A percentile compares a stretch with the other conserved stretches of the same genome.
Evolutionary conservation across 2,797 vertebrate species (phyloP).

Genomic region (Clamator glandarius): DNA sequence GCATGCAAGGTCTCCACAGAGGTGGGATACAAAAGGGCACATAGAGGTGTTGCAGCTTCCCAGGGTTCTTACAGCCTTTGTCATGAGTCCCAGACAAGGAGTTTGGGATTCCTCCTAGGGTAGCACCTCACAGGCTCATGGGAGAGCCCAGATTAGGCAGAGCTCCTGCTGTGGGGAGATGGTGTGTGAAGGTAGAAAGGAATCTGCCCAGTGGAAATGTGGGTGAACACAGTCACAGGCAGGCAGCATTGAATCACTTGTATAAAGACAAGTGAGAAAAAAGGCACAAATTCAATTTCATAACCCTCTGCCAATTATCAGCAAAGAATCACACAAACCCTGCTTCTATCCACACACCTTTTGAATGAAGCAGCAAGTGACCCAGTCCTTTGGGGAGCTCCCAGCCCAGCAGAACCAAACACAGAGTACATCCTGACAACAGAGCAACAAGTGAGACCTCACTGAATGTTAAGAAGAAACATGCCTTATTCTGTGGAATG

Average conservation of each 20-base stretch:
- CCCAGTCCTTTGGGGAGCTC: neutral
- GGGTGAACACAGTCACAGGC: neutral
- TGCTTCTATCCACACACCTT: neutral
- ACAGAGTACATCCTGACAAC: too few relatives aligned
- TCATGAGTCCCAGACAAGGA: neutral
- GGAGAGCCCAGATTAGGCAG: neutral
- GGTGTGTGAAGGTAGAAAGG: neutral
- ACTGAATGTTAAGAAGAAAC: neutral
- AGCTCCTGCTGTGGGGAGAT: neutral
- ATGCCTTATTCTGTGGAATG: neutral
- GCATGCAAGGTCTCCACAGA: neutral
- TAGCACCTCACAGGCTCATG: neutral
- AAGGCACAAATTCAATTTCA: neutral
- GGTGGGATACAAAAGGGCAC: neutral
- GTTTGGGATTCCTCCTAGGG: neutral
- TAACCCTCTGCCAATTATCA: neutral
- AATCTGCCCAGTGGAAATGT: neutral
- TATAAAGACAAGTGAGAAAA: neutral
- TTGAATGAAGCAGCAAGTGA: neutral
- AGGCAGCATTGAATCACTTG: neutral
- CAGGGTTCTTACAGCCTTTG: neutral
- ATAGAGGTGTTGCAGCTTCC: rapidly evolving
- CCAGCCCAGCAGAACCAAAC: neutral
- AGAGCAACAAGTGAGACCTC: neutral
- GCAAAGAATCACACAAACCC: neutral